These are phyloP conservation scores for Loripinus fragilis DNA, from an alignment of 2,888 invertebrate species.

Conservation along the genomic window DNA sequence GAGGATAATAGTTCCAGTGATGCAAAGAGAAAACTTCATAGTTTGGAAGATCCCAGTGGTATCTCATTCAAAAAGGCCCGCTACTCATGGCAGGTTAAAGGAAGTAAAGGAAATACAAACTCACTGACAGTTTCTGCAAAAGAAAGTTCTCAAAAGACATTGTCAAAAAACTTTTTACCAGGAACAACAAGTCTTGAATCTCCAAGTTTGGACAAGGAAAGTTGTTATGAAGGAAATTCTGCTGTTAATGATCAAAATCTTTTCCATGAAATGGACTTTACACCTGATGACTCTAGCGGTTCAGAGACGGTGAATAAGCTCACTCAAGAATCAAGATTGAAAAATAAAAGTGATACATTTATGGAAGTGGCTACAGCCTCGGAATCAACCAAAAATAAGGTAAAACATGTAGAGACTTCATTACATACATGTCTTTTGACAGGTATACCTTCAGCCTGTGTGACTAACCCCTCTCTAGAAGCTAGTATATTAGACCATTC, in stretches of 20 bases:
- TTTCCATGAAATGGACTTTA: conserved; percentile 14
- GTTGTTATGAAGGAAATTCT: too few species aligned
- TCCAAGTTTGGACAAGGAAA: too few species aligned
- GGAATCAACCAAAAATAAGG: neutral
- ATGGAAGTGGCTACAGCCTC: neutral
- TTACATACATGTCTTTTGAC: conserved; percentile 5
- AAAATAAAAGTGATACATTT: too few species aligned
- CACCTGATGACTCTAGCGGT: too few species aligned
- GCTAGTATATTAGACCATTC: neutral
- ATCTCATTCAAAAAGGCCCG: conserved; percentile 37
- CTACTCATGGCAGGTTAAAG: conserved; percentile 56
- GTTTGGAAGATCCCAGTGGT: neutral
- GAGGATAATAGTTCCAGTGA: neutral
- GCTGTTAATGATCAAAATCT: neutral
- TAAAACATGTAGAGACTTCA: neutral
- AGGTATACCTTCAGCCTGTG: neutral
- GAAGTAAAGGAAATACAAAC: neutral
- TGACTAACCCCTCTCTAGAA: too few species aligned
- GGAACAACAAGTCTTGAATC: too few species aligned
- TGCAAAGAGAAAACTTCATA: conserved; percentile 21
- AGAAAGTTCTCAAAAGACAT: too few species aligned
- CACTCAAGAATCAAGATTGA: neutral
- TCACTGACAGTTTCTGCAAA: neutral
- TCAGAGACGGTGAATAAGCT: neutral
- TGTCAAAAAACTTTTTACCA: too few species aligned